phyloP scores from a whole-genome alignment of 2,888 invertebrate genomes.

The Hedychridium roseum region DNA sequence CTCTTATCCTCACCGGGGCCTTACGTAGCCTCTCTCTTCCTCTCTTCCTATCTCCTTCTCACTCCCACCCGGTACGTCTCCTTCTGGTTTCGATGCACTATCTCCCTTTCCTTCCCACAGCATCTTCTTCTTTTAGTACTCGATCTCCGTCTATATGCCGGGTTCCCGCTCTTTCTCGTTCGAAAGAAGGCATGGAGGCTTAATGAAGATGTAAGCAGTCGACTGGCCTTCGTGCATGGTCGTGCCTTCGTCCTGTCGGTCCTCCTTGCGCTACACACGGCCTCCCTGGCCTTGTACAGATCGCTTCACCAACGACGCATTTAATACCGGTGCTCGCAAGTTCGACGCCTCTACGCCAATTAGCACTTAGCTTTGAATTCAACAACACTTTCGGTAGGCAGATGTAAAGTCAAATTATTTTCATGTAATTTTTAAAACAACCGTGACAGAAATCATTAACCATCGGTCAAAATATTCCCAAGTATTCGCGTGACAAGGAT shows the following conservation, averaged over 20 bases:
- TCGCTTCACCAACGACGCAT: constrained; percentile 34
- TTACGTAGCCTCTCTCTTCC: constrained; percentile 30
- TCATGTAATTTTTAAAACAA: too few relatives aligned
- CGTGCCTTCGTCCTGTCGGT: constrained; percentile 45
- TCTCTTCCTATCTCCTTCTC: constrained; percentile 22
- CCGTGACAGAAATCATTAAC: too few relatives aligned
- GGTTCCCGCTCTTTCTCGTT: constrained; percentile 26
- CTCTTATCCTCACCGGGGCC: constrained; percentile 49
- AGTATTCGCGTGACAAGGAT: too few relatives aligned
- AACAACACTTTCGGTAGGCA: too few relatives aligned
- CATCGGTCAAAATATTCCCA: too few relatives aligned
- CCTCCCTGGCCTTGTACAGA: constrained; percentile 44
- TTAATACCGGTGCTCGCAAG: too few relatives aligned
- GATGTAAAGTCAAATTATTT: too few relatives aligned
- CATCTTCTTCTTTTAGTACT: constrained; percentile 15
- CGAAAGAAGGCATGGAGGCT: constrained; percentile 54
- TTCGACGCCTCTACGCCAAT: too few relatives aligned
- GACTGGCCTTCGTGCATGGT: constrained; percentile 49
- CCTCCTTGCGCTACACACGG: constrained; percentile 36
- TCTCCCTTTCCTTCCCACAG: constrained; percentile 20
- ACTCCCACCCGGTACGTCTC: constrained; percentile 21
- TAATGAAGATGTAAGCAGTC: constrained; percentile 65
- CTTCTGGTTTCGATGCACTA: constrained; percentile 5
- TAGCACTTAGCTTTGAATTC: too few relatives aligned
- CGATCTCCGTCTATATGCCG: too few relatives aligned